Evolutionary conservation across 2,888 invertebrate genomes (phyloP), one percentile per base, ranked within the genome.

Genomic region (Osmoderma eremita): DNA sequence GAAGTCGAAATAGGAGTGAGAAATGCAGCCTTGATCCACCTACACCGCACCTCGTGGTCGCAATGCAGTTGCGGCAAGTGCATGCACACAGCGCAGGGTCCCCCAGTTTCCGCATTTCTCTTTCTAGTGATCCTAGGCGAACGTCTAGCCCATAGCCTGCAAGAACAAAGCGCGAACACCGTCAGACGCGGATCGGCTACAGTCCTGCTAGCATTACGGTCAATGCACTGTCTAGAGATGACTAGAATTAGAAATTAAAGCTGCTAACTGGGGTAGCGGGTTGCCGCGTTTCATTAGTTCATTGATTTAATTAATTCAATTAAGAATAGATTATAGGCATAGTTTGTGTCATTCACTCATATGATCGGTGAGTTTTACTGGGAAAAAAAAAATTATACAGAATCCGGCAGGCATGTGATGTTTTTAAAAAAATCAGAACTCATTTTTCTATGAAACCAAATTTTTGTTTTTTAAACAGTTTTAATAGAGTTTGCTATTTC

Each of bases 101-200:
- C 42, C 45, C 45, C 56, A 64, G 73, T 75, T 75, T 75, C 73
- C 74, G 75, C 75, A 75, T 75, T 75, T 75, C 75, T 74, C 73
- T 67, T 71, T 17, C 53, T 53, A 50, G 30, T 5, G 6, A 30
- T 30, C 30, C 30, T 54, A 54, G 20, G 73, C 72, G 73, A 74
- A 71, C 70, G 69, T 69, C 24, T 67, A 67, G 72, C 69, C 67
- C 22, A 45, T 24, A 58, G 15, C 58, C 58, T 58, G 38, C 18
- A 38, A 58, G 58, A 58, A 58, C 58, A 58, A 58, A 58, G 42
- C 45, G 58, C 24, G 45, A 42, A 30, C 58, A 24, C 24, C 45
- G 42, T 58, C 58, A 45, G 42, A 42, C 42, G 24, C 45, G 24
- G 24, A 58, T 24, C 42, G 58, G 30, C 58, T 58, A 30, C 58